Conservation (phyloP, 1,140 invertebrate genomes). For the Thaumetopoea pityocampa region DNA sequence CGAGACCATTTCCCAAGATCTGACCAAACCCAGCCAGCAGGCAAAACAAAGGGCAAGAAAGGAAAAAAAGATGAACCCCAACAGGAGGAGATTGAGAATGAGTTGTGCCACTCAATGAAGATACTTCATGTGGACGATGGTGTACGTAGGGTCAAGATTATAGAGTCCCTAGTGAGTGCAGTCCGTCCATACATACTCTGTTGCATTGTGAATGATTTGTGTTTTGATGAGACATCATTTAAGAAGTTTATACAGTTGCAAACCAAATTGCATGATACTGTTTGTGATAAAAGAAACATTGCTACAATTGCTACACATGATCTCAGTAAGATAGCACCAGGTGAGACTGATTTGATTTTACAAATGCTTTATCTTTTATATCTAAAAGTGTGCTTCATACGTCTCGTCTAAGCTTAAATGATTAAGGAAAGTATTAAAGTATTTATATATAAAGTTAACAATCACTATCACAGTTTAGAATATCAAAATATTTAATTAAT, state of each 20-base stretch:
- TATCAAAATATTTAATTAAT: no score
- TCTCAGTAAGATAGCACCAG: constrained; percentile 77
- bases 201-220: constrained; percentile 82
- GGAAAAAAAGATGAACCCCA: constrained; percentile 56
- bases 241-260: constrained; percentile 89
- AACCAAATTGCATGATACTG: constrained; percentile 86
- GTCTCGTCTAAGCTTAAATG: no score
- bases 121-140: constrained; percentile 78
- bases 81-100: constrained; percentile 36
- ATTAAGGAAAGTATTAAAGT: no score
- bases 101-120: constrained; percentile 57
- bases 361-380: no score
- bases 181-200: constrained; percentile 84
- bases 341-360: constrained; percentile 39
- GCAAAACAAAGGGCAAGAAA: constrained; percentile 74
- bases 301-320: constrained; percentile 92
- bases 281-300: constrained; percentile 85
- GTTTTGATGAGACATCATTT: constrained; percentile 80
- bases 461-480: no score
- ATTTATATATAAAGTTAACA: no score
- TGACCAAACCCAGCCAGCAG: constrained; percentile 40
- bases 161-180: constrained; percentile 72
- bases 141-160: constrained; percentile 75
- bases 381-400: no score
- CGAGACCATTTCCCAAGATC: constrained; percentile 77